phyloP scores from a whole-genome alignment of 2,113 vertebrate genomes.

The Myotis yumanensis region DNA sequence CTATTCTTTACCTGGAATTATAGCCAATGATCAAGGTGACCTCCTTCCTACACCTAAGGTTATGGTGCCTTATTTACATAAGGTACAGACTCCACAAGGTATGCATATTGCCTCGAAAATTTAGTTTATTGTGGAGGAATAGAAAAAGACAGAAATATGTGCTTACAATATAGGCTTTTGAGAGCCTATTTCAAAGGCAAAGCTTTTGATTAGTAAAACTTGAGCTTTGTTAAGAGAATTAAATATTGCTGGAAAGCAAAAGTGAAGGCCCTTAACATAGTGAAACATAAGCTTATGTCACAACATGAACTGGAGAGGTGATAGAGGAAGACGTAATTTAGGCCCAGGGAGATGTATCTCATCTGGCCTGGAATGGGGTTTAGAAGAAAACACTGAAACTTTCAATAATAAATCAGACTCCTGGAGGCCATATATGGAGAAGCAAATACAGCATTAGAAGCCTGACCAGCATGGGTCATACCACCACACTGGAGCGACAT shows the following conservation, averaged over 20 bases:
- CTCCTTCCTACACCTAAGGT: not conserved
- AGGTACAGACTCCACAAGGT: not conserved
- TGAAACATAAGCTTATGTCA: not conserved
- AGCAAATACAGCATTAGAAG: not conserved
- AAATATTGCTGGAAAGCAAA: not conserved
- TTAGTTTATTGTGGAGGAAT: not conserved
- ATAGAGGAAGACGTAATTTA: not conserved
- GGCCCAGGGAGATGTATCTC: not conserved
- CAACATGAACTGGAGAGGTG: not conserved
- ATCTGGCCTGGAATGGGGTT: not conserved
- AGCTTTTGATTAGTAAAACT: not conserved
- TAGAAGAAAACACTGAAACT: not conserved
- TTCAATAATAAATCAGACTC: not conserved
- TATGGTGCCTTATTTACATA: not conserved
- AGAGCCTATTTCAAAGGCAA: not conserved
- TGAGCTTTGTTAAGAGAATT: not conserved
- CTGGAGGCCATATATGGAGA: not conserved
- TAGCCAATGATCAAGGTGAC: not conserved
- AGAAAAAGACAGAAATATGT: not conserved
- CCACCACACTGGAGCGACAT: accelerated
- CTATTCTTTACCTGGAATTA: not conserved
- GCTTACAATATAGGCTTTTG: not conserved
- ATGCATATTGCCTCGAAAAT: not conserved
- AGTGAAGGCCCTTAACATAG: not conserved
- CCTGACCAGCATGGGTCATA: not conserved